Evolutionary conservation across 2,888 invertebrate genomes (phyloP).

Genomic region (Mythimna loreyi): DNA sequence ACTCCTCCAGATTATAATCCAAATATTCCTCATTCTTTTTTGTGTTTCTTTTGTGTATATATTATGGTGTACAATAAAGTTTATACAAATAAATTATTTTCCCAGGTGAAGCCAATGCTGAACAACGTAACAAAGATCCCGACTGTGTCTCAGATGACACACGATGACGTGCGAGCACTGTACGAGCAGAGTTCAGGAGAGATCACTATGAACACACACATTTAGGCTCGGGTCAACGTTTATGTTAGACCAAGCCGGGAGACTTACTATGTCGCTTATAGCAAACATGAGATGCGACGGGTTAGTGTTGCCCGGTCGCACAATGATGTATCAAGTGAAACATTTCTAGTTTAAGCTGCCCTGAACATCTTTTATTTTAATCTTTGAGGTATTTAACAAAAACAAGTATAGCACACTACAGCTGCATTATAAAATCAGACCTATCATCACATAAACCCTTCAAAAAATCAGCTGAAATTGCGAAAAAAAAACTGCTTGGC

Average conservation of each 20-base stretch:
- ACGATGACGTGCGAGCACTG: slow-evolving; percentile 83
- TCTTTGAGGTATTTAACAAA: neutral
- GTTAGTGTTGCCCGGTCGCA: neutral
- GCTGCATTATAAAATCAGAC: too few relatives aligned
- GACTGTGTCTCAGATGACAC: slow-evolving; percentile 84
- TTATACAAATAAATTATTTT: too few relatives aligned
- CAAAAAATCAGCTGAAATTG: too few relatives aligned
- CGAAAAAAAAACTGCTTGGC: too few relatives aligned
- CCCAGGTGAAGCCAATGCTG: slow-evolving; percentile 81
- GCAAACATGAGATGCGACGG: slow-evolving; percentile 5
- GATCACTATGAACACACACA: slow-evolving; percentile 81
- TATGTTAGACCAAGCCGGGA: slow-evolving; percentile 13
- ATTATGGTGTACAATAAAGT: too few relatives aligned
- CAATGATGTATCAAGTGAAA: neutral
- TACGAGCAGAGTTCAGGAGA: slow-evolving; percentile 84
- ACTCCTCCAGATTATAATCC: too few relatives aligned
- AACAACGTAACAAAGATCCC: slow-evolving; percentile 78
- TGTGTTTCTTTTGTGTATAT: too few relatives aligned
- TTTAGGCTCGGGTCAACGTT: slow-evolving; percentile 66
- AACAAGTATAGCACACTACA: too few relatives aligned
- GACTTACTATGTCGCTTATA: slow-evolving; percentile 4
- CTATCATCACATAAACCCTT: neutral
- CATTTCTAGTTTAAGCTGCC: neutral
- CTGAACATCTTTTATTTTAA: neutral
- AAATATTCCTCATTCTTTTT: too few relatives aligned